Evolutionary conservation across 2,113 vertebrate genomes (phyloP), one percentile per base, ranked within the genome.

Genomic region (Pangasianodon gigas): DNA sequence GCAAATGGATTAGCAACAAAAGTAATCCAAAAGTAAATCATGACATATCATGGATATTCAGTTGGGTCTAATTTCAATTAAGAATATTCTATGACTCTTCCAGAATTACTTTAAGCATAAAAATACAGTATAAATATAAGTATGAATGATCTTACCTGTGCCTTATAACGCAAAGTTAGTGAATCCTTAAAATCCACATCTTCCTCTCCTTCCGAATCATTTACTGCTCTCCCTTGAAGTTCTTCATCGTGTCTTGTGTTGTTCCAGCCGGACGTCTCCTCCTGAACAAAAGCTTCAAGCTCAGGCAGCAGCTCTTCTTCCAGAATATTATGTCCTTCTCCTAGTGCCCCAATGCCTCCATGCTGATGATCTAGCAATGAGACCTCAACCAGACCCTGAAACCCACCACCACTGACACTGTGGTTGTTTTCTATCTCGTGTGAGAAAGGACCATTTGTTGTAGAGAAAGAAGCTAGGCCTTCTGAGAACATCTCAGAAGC

Each of bases 291-390:
- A 0, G 97, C 97, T 88, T 98, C 98, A 0, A 99, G 97, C 88
- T 98, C 97, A 3, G 97, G 97, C 89, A 99, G 95, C 4, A 99
- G 96, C 85, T 96, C 97, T 92, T 98, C 98, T 84, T 96, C 98
- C 90, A 99, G 95, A 74, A 99, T 97, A 92, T 98, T 97, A 62
- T 97, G 97, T 0, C 97, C 96, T 85, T 97, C 97, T 54, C 62
- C 86, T 89, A 99, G 96, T 87, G 95, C 97, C 62, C 97, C 97
- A 93, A 99, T 96, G 92, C 96, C 97, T 74, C 91, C 94, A 14
- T 97, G 97, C 92, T 96, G 95, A 21, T 96, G 97, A 1, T 97
- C 96, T 91, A 98, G 95, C 89, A 98, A 95, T 6, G 91, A 94
- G 90, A 94, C 96, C 48, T 98, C 98, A 93, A 97, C 96, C 92